Conservation (phyloP, 1,140 invertebrate species). For the Hycleus cichorii region DNA sequence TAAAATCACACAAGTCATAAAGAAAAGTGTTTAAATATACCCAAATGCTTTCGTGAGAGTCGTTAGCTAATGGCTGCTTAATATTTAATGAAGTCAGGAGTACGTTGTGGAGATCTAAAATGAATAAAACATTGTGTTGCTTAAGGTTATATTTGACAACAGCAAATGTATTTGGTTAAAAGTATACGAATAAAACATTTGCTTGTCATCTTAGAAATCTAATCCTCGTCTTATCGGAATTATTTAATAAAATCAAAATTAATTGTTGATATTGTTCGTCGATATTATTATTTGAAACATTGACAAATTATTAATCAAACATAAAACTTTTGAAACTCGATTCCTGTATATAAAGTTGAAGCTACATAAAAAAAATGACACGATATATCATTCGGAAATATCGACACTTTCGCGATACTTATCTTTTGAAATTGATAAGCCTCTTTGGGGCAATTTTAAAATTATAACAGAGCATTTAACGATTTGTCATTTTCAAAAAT, state of each 20-base stretch:
- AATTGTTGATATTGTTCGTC: no score
- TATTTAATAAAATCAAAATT: no score
- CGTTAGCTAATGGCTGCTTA: conserved; percentile 16
- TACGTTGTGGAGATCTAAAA: conserved; percentile 12
- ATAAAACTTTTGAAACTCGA: no score
- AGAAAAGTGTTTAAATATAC: conserved; percentile 15
- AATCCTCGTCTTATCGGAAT: background rate
- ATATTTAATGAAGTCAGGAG: conserved; percentile 16
- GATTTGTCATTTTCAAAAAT: conserved; percentile 11
- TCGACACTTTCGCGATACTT: no score
- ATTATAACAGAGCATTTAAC: conserved; percentile 3
- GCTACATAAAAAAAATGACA: no score
- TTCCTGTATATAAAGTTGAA: no score
- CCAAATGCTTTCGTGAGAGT: conserved; percentile 6
- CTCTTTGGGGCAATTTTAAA: conserved; percentile 2
- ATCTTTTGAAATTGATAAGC: no score
- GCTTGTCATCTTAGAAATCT: conserved; percentile 12
- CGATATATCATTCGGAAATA: no score
- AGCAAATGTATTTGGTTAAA: conserved; percentile 15
- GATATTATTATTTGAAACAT: no score
- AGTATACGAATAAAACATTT: conserved; percentile 3
- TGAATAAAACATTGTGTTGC: conserved; percentile 14
- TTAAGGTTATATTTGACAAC: conserved; percentile 15
- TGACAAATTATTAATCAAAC: no score
- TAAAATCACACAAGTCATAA: conserved; percentile 12